Evolutionary conservation across 1,140 invertebrate genomes (phyloP), one percentile per base, ranked within the genome.

Genomic region (Macrobrachium nipponense): DNA sequence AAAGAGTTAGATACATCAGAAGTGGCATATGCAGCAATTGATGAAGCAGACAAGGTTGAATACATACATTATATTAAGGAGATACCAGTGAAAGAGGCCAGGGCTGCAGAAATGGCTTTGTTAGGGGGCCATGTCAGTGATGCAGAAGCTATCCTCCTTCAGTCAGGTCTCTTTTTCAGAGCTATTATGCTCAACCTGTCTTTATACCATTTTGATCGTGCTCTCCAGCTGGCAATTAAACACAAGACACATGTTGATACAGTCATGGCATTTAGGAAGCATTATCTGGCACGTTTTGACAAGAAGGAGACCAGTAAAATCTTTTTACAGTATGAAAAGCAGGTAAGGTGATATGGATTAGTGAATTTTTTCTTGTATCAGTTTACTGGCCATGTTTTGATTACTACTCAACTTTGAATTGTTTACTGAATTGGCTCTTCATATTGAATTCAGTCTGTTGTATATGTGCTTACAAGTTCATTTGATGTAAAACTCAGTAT

Each of bases 11-110:
- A 94, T 64, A 95, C 96, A 51, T 97, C 97, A 2, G 97, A 98
- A 93, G 95, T 98, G 90, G 96, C 97, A 14, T 99, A 98, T 92
- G 95, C 97, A n/a, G 95, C 96, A 36, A 96, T 99, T 81, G 94
- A 95, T 87, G 95, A 97, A 93, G 95, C 94, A 72, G 97, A 98
- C 89, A 98, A 98, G 94, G 97, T 98, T 0, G 93, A 95, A 89
- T 97, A 96, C 90, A 95, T 98, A 80, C 94, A 95, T 90, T 94
- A 96, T 89, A 94, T 98, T 36, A 96, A 97, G 91, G 94, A 93
- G 80, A 91, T 94, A 43, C 91, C 92, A 20, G 90, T 91, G n/a
- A 92, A 93, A 82, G 93, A 94, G 80, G 91, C 95, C 78, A 93
- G 94, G 90, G 93, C 94, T 90, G 96, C 97, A n/a, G 95, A 96